Conservation (phyloP, 2,888 invertebrate species). For the Mythimna impura region DNA sequence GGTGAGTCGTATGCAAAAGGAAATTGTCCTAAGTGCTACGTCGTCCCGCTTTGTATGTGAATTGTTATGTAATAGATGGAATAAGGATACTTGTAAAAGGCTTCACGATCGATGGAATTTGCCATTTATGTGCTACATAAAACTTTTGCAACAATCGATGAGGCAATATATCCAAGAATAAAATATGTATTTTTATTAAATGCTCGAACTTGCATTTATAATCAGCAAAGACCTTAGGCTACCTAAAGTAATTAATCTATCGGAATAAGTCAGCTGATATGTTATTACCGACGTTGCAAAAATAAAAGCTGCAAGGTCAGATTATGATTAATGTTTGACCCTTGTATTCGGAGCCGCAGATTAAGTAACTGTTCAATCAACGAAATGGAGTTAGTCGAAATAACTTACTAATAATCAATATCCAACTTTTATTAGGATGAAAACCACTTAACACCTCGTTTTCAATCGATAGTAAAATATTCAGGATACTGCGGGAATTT, state of each 20-base stretch:
- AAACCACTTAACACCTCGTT: background rate
- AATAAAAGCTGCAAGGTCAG: constrained; percentile 70
- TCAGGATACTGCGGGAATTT: constrained; percentile 42
- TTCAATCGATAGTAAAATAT: constrained; percentile 23
- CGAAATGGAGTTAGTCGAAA: constrained; percentile 70
- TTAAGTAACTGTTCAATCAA: constrained; percentile 68
- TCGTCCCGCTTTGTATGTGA: constrained; percentile 32
- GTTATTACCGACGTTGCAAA: constrained; percentile 59
- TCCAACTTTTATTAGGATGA: constrained; percentile 12
- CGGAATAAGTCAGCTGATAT: constrained; percentile 32
- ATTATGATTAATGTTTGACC: constrained; percentile 72
- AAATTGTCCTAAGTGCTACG: constrained; percentile 36
- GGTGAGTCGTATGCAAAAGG: constrained; percentile 89
- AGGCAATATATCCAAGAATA: constrained; percentile 6
- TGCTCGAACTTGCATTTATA: constrained; percentile 24
- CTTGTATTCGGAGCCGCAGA: constrained; percentile 65
- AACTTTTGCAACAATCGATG: background rate
- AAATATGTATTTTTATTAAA: constrained; percentile 20
- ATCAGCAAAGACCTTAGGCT: constrained; percentile 41
- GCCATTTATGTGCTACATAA: background rate
- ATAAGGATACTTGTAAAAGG: constrained; percentile 22
- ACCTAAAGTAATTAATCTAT: constrained; percentile 34
- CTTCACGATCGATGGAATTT: background rate
- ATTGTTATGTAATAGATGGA: constrained; percentile 54
- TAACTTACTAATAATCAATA: constrained; percentile 18